Evolutionary conservation across 2,113 vertebrate species (phyloP).

Genomic region (Propithecus coquereli): DNA sequence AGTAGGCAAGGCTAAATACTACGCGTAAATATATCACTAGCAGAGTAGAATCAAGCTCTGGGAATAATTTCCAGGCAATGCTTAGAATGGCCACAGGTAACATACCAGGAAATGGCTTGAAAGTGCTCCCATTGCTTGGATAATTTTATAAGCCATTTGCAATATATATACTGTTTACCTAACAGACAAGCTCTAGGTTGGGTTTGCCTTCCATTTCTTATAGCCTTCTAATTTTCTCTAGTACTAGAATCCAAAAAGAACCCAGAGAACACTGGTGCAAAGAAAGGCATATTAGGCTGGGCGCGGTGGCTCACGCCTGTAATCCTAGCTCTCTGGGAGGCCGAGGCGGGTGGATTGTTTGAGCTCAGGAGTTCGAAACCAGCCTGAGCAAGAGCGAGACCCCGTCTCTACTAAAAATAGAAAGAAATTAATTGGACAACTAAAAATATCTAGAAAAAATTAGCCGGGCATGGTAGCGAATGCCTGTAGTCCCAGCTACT

Average conservation of each 20-base stretch:
- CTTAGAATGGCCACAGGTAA: neutral
- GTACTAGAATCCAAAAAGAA: neutral
- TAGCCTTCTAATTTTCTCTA: neutral
- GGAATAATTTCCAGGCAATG: neutral
- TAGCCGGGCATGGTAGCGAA: no score
- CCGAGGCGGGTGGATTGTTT: no score
- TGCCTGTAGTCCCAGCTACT: no score
- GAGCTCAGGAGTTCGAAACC: no score
- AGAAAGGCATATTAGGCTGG: neutral
- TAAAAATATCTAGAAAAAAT: no score
- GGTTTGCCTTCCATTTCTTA: neutral
- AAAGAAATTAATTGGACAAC: no score
- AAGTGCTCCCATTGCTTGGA: neutral
- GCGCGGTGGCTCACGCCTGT: no score
- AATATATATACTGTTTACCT: neutral
- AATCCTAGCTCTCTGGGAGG: no score
- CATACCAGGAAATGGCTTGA: neutral
- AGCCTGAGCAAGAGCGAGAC: no score
- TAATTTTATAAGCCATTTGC: neutral
- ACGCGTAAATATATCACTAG: neutral
- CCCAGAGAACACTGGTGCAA: neutral
- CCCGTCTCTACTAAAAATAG: no score
- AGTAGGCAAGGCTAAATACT: neutral
- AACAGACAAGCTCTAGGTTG: slow-evolving; percentile 1
- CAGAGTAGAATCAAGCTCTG: neutral